Evolutionary conservation across 2,888 invertebrate genomes (phyloP).

Genomic region (Thalpophila matura): DNA sequence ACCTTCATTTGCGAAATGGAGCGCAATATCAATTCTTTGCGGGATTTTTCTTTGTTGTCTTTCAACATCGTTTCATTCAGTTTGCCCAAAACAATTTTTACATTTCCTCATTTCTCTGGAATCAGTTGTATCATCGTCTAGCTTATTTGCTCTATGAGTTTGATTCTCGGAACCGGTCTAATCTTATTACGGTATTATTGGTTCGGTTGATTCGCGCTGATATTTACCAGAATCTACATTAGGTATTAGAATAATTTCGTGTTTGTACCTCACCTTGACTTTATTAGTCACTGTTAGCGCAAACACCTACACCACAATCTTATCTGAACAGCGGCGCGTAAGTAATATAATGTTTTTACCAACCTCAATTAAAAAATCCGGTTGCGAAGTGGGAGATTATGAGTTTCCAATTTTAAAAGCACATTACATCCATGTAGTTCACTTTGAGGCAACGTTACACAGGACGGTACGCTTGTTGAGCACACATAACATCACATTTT

Average conservation of each 20-base stretch:
- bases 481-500: slow-evolving; percentile 90
- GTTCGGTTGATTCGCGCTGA: slow-evolving; percentile 54
- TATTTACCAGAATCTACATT: slow-evolving; percentile 63
- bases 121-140: slow-evolving; percentile 60
- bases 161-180: slow-evolving; percentile 46
- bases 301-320: slow-evolving; percentile 65
- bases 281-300: slow-evolving; percentile 66
- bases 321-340: slow-evolving; percentile 51
- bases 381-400: slow-evolving; percentile 68
- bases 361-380: slow-evolving; percentile 75
- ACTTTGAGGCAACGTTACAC: slow-evolving; percentile 86
- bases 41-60: slow-evolving; percentile 53
- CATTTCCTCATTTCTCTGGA: slow-evolving; percentile 58
- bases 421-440: slow-evolving; percentile 87
- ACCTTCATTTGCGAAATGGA: slow-evolving; percentile 76
- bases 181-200: slow-evolving; percentile 51
- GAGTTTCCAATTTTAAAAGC: slow-evolving; percentile 84
- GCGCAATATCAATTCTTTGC: slow-evolving; percentile 65
- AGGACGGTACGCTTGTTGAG: slow-evolving; percentile 82
- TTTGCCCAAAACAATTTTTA: slow-evolving; percentile 38
- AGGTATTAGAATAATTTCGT: slow-evolving; percentile 54
- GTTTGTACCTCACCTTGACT: slow-evolving; percentile 66
- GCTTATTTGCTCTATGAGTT: slow-evolving; percentile 56
- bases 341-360: slow-evolving; percentile 62
- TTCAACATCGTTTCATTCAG: slow-evolving; percentile 22